Conservation (phyloP, 2,888 invertebrate genomes). For the Mesorhabditis sp. region DNA sequence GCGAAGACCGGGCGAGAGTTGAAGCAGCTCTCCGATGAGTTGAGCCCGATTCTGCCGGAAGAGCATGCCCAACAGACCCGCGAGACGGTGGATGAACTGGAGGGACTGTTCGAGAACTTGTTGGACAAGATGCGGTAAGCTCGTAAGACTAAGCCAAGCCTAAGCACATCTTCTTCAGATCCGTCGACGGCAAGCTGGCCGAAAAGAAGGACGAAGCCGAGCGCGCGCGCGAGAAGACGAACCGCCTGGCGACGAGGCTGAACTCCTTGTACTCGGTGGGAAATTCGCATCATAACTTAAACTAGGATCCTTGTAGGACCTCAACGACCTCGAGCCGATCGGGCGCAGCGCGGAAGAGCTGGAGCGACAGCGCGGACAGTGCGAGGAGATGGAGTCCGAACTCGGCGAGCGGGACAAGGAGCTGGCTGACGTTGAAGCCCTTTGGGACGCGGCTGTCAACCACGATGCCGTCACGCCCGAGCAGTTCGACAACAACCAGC, state of each 20-base stretch:
- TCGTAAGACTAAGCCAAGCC: too few species aligned
- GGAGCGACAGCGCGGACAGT: conserved; percentile 63
- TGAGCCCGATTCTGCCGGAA: conserved; percentile 17
- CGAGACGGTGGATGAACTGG: conserved; percentile 14
- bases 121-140: conserved; percentile 9
- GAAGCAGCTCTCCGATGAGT: conserved; percentile 24
- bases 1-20: conserved; percentile 30
- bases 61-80: conserved; percentile 14
- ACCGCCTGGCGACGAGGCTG: conserved; percentile 15
- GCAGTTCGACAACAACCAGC: conserved; percentile 25
- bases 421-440: conserved; percentile 26
- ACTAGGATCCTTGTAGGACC: conserved; percentile 16
- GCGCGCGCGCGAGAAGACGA: conserved; percentile 15
- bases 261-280: conserved; percentile 12
- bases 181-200: conserved; percentile 18
- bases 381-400: conserved; percentile 33
- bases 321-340: conserved; percentile 35
- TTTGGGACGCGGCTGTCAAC: conserved; percentile 22
- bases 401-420: conserved; percentile 51
- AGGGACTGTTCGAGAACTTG: conserved; percentile 10
- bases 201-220: conserved; percentile 26
- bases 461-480: conserved; percentile 23
- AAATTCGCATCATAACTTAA: neutral
- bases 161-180: neutral
- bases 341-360: conserved; percentile 51